Conservation (phyloP, 2,113 vertebrate genomes). For the Felis chaus region DNA sequence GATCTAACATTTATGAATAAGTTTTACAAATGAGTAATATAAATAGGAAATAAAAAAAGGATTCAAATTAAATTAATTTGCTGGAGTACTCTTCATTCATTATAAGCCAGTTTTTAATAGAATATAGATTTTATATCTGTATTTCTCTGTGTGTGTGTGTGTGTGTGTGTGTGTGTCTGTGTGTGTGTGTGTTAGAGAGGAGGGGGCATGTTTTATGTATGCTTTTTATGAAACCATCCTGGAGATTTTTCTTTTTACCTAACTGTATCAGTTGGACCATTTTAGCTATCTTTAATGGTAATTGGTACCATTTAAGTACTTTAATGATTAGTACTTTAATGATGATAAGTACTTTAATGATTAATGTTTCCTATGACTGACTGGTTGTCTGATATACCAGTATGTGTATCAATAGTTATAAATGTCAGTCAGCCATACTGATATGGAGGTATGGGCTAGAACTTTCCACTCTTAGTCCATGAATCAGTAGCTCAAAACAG, state of each 20-base stretch:
- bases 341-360: not conserved
- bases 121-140: not conserved
- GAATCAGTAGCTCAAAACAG: not conserved
- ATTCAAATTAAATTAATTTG: not conserved
- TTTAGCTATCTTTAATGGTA: not conserved
- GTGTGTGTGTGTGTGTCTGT: not conserved
- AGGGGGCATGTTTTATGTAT: not conserved
- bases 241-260: not conserved
- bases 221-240: not conserved
- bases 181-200: not conserved
- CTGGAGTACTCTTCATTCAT: not conserved
- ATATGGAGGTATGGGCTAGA: not conserved
- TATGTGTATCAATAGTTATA: not conserved
- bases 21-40: not conserved
- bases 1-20: not conserved
- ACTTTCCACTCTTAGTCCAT: not conserved
- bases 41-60: not conserved
- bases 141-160: not conserved
- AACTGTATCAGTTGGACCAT: not conserved
- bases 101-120: not conserved
- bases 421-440: not conserved
- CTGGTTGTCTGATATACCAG: not conserved
- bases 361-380: not conserved
- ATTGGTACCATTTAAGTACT: too few relatives aligned
- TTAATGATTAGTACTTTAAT: too few relatives aligned